Percentiles rank a stretch among this genome's conserved stretches.
Conservation (phyloP, 92 coral and sea anemone genomes). For the Phymanthus crucifer region DNA sequence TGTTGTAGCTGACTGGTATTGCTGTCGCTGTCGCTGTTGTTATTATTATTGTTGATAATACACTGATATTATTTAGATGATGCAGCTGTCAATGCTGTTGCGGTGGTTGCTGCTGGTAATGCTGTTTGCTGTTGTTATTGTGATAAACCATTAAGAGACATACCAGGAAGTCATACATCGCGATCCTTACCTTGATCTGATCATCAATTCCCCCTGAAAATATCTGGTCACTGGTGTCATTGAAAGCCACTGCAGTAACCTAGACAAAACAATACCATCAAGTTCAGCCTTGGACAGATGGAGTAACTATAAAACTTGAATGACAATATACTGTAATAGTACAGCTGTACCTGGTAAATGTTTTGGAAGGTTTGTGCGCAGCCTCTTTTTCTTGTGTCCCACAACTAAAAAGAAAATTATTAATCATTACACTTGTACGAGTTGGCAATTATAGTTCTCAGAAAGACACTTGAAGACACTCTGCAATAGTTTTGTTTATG, state of each 20-base stretch:
- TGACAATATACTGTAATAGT: background rate
- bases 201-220: constrained; percentile 98
- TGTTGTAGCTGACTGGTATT: no score
- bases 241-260: constrained; percentile 97
- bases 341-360: constrained; percentile 73
- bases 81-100: background rate
- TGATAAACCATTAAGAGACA: background rate
- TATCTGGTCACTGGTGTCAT: constrained; percentile 92
- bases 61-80: no score
- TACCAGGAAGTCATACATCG: background rate
- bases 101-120: background rate
- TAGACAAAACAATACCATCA: background rate
- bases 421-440: background rate
- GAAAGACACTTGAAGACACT: background rate
- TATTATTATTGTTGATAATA: no score
- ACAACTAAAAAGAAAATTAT: constrained; percentile 54
- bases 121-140: background rate
- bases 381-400: constrained; percentile 95
- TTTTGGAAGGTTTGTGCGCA: constrained; percentile 94
- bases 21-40: background rate
- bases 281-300: background rate
- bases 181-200: constrained; percentile 74
- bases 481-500: no score
- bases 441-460: background rate
- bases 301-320: background rate